Percentiles rank a stretch among this genome's conserved stretches.
phyloP scores from a whole-genome alignment of 2,113 vertebrate genomes.

The Pipa parva region DNA sequence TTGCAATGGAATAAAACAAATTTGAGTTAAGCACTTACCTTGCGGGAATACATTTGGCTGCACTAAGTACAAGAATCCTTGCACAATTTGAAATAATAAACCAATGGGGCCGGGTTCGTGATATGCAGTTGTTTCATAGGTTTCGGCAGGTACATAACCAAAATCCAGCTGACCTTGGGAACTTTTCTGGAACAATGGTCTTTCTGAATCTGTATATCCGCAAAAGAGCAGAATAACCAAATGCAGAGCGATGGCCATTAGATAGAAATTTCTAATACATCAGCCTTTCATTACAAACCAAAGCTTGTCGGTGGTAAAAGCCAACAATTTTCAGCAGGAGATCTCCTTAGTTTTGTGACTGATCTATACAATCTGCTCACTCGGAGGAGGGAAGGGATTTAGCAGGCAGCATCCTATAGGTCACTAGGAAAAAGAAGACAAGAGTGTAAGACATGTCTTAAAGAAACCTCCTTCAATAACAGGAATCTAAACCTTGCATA shows the following conservation, averaged over 20 bases:
- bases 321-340: slow-evolving; percentile 38
- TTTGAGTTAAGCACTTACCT: slow-evolving; percentile 67
- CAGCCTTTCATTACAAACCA: slow-evolving; percentile 45
- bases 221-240: slow-evolving; percentile 65
- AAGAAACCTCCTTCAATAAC: no score
- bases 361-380: slow-evolving; percentile 21
- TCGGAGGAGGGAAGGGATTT: slow-evolving; percentile 36
- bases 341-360: slow-evolving; percentile 43
- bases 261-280: slow-evolving; percentile 50
- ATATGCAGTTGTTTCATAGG: slow-evolving; percentile 79
- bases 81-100: slow-evolving; percentile 79
- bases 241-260: slow-evolving; percentile 61
- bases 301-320: background rate
- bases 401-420: slow-evolving; percentile 23
- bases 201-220: slow-evolving; percentile 57
- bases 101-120: slow-evolving; percentile 77
- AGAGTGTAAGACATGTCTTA: background rate
- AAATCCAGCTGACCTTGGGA: slow-evolving; percentile 70
- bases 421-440: slow-evolving; percentile 52
- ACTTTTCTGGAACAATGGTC: slow-evolving; percentile 50
- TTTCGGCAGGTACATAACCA: slow-evolving; percentile 71
- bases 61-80: slow-evolving; percentile 74
- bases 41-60: slow-evolving; percentile 85
- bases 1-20: background rate
- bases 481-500: no score